Evolutionary conservation across 2,888 invertebrate species (phyloP), one percentile per base, ranked within the genome.

Genomic region (Priocnemis perturbator): DNA sequence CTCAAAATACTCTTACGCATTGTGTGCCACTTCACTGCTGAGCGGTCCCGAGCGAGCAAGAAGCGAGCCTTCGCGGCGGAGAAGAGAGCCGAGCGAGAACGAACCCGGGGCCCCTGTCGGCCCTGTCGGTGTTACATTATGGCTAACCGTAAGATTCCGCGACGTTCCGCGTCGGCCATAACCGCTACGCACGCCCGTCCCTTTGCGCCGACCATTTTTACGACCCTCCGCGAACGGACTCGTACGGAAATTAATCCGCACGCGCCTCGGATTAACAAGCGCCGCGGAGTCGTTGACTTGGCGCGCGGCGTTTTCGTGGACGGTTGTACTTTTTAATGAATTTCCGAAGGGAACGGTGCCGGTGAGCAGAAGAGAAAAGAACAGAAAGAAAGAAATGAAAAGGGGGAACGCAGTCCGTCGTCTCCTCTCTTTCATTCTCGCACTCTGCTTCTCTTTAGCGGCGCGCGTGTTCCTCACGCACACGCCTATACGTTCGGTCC

Each of bases 1-100:
- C 82, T 86, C 85, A 87, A 87, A 87, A 87, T 87, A 87, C 87
- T 85, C 85, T 87, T 87, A 86, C 87, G 86, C 86, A 86, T 87
- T 86, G 86, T 87, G 85, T 87, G 86, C 87, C 83, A 81, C 80
- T 78, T 73, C 83, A 79, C 83, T 85, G 86, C 81, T 81, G 81
- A 77, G 83, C 84, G 83, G 82, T 84, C 83, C 70, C 72, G 76
- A 73, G 48, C 66, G 67, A 63, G 60, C 60, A 72, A 26, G 64
- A 52, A 11, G 37, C 1, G 47, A 11, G 37, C 1, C 50, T n/a
- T n/a, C 50, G 4, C 17, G 53, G 21, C 23, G 53, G 61, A 47
- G 60, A 37, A 56, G 61, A 70, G 61, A n/a, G 64, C 64, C 69
- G 76, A 74, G 69, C 63, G 73, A 72, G 78, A 73, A 79, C 79